A percentile compares a stretch with the other conserved stretches of the same genome.
Conservation (phyloP, 2,113 vertebrate genomes). For the Rhea pennata region DNA sequence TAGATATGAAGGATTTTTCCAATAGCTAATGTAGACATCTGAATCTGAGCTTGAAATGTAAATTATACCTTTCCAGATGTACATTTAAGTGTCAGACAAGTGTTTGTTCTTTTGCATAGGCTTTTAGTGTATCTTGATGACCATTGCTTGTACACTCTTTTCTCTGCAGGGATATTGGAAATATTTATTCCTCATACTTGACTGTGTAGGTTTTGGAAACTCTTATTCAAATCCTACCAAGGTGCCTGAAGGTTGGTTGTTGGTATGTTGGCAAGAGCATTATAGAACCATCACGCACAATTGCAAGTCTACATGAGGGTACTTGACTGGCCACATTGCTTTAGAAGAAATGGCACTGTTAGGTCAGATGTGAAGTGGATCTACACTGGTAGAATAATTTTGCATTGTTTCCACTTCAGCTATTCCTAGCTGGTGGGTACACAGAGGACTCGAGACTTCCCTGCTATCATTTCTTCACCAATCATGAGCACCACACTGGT, state of each 20-base stretch:
- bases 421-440: neutral
- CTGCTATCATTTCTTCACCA: neutral
- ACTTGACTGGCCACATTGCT: neutral
- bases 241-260: neutral
- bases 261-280: neutral
- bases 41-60: slow-evolving; percentile 30
- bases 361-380: neutral
- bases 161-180: neutral
- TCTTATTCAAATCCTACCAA: neutral
- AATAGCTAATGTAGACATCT: neutral
- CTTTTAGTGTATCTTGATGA: neutral
- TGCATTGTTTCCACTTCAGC: neutral
- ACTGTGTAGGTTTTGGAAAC: neutral
- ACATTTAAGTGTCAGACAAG: neutral
- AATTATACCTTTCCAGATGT: neutral
- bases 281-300: neutral
- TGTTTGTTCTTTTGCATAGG: neutral
- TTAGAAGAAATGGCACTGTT: neutral
- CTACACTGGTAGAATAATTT: neutral
- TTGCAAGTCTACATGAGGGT: neutral
- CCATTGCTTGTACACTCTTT: neutral
- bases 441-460: neutral
- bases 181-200: neutral
- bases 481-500: neutral
- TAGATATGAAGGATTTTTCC: neutral